These are phyloP conservation scores for Drosophila paramelanica DNA, from an alignment of 2,888 invertebrate genomes.

Conservation along the genomic window DNA sequence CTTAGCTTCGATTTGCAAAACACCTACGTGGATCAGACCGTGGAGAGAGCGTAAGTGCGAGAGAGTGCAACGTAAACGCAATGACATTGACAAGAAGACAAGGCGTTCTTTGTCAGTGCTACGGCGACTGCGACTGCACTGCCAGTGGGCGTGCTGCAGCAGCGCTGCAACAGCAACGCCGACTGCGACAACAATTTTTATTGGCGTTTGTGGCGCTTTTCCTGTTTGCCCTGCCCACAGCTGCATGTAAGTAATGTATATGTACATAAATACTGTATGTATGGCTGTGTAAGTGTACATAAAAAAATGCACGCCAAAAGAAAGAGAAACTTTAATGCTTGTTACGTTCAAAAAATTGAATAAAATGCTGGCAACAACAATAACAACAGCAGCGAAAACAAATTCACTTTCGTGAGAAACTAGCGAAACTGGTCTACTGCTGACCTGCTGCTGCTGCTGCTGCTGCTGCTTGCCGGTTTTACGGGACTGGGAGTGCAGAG, in stretches of 20 bases:
- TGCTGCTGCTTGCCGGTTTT: constrained; percentile 25
- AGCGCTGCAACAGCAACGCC: constrained; percentile 28
- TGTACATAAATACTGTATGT: not conserved
- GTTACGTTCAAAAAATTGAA: constrained; percentile 56
- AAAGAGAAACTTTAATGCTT: constrained; percentile 69
- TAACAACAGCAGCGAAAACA: constrained; percentile 52
- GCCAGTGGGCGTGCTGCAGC: constrained; percentile 13
- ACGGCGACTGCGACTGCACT: constrained; percentile 38
- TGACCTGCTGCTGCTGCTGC: constrained; percentile 17
- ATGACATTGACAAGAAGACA: constrained; percentile 61
- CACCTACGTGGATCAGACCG: constrained; percentile 27
- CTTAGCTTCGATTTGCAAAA: constrained; percentile 12
- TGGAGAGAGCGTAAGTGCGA: constrained; percentile 8
- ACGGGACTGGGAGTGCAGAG: constrained; percentile 20
- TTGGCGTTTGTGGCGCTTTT: constrained; percentile 54
- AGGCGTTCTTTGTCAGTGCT: constrained; percentile 64
- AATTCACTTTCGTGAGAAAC: constrained; percentile 82
- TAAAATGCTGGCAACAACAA: constrained; percentile 8
- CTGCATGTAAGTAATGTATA: constrained; percentile 52
- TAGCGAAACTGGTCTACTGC: constrained; percentile 80
- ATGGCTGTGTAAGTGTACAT: not conserved
- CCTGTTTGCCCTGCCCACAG: constrained; percentile 41
- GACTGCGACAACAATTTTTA: constrained; percentile 26
- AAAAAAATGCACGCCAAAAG: constrained; percentile 38
- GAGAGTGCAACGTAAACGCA: constrained; percentile 39